Evolutionary conservation across 2,888 invertebrate species (phyloP).

Genomic region (Tethea ocularis): DNA sequence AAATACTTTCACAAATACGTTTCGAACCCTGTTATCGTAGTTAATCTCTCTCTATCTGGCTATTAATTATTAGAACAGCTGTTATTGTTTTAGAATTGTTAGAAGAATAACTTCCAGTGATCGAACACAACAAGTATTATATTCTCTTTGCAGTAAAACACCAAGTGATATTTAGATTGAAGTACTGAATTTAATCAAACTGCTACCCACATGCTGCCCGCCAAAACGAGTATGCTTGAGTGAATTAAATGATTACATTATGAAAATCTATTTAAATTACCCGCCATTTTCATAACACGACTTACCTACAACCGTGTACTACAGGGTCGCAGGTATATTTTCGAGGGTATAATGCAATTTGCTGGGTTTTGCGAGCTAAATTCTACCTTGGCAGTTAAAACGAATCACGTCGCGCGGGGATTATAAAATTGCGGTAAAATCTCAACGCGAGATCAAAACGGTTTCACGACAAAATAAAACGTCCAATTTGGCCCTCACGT

Average conservation of each 20-base stretch:
- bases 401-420: slow-evolving; percentile 65
- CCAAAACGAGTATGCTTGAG: slow-evolving; percentile 12
- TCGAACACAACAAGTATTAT: no score
- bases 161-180: background rate
- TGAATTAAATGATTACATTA: slow-evolving; percentile 34
- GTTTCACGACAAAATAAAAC: slow-evolving; percentile 51
- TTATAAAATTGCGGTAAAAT: slow-evolving; percentile 70
- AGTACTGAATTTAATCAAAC: background rate
- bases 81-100: no score
- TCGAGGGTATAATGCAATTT: slow-evolving; percentile 61
- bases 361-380: slow-evolving; percentile 56
- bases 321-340: slow-evolving; percentile 37
- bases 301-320: slow-evolving; percentile 16
- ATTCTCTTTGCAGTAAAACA: no score
- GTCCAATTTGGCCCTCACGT: slow-evolving; percentile 38
- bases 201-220: background rate
- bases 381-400: slow-evolving; percentile 68
- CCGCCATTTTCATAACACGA: slow-evolving; percentile 38
- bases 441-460: slow-evolving; percentile 57
- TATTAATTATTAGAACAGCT: no score
- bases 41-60: no score
- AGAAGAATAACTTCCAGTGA: no score
- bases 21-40: no score
- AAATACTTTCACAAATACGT: no score
- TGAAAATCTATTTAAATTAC: slow-evolving; percentile 57